These are phyloP conservation scores for Cordylochernes scorpioides DNA, from an alignment of 2,888 invertebrate species.

Conservation along the genomic window DNA sequence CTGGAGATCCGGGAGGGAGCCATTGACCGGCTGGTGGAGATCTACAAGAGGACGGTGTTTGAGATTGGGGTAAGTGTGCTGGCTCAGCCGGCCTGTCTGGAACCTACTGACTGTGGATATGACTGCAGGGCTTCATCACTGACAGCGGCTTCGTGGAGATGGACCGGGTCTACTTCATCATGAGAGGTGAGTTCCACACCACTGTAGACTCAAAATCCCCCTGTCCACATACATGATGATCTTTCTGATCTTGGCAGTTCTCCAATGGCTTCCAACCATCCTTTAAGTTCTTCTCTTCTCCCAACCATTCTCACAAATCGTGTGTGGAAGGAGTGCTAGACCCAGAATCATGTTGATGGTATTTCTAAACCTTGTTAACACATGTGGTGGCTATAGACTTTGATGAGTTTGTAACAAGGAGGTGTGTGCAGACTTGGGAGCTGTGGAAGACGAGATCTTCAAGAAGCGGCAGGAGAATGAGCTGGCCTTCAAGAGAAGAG, in stretches of 20 bases:
- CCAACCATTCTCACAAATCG: too few species aligned
- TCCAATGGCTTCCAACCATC: too few species aligned
- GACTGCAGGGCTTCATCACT: constrained; percentile 50
- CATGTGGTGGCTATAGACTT: too few species aligned
- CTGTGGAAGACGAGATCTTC: constrained; percentile 89
- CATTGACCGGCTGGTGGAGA: constrained; percentile 63
- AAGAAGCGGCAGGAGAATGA: constrained; percentile 58
- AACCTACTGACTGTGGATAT: not conserved
- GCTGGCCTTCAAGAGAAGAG: constrained; percentile 39
- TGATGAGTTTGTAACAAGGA: too few species aligned
- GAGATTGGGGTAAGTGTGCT: constrained; percentile 40
- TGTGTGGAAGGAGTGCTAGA: too few species aligned
- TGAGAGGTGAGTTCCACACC: constrained; percentile 37
- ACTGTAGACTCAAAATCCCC: too few species aligned
- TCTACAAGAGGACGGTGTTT: constrained; percentile 81
- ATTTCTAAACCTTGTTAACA: too few species aligned
- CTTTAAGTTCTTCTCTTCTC: too few species aligned
- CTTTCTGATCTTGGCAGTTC: too few species aligned
- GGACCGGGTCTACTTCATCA: constrained; percentile 73
- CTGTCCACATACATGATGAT: too few species aligned
- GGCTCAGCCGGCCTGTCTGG: not conserved
- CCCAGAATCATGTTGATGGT: too few species aligned
- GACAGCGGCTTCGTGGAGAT: constrained; percentile 78
- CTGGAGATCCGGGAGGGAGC: constrained; percentile 86
- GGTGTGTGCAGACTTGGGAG: constrained; percentile 47